These are phyloP conservation scores for Nothocercus julius DNA, from an alignment of 2,113 vertebrate genomes.

Conservation along the genomic window DNA sequence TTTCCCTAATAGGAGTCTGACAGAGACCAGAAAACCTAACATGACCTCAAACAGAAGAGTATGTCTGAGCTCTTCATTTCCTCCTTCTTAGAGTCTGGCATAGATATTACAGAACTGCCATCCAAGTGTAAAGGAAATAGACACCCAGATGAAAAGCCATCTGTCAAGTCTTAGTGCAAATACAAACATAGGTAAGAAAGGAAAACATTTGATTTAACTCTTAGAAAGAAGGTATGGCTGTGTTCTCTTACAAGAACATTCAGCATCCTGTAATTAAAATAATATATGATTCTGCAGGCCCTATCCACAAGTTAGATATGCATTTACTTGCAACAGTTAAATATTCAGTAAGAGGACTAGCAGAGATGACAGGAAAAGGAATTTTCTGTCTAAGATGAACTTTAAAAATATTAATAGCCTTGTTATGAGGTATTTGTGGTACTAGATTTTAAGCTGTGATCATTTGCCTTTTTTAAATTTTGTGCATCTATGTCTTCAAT, in stretches of 20 bases:
- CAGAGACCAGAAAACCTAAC: neutral
- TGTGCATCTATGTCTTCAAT: conserved; percentile 27
- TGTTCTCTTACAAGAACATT: neutral
- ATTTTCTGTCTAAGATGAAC: conserved; percentile 20
- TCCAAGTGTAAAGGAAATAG: neutral
- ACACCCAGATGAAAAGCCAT: neutral
- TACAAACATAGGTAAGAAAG: neutral
- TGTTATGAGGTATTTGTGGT: conserved; percentile 2
- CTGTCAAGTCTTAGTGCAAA: neutral
- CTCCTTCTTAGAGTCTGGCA: neutral
- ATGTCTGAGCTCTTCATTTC: neutral
- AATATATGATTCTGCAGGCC: neutral
- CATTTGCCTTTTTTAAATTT: conserved; percentile 15
- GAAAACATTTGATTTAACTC: neutral
- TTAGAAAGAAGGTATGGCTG: neutral
- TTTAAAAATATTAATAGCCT: conserved; percentile 32
- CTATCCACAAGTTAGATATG: neutral
- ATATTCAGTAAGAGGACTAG: neutral
- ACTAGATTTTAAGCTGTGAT: conserved; percentile 29
- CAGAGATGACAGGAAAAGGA: neutral
- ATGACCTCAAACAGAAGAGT: neutral
- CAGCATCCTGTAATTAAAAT: neutral
- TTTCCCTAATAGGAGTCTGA: neutral
- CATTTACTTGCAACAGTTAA: neutral
- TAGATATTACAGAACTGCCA: neutral